Conservation (phyloP, 2,888 invertebrate species). For the Morpho helenor region DNA sequence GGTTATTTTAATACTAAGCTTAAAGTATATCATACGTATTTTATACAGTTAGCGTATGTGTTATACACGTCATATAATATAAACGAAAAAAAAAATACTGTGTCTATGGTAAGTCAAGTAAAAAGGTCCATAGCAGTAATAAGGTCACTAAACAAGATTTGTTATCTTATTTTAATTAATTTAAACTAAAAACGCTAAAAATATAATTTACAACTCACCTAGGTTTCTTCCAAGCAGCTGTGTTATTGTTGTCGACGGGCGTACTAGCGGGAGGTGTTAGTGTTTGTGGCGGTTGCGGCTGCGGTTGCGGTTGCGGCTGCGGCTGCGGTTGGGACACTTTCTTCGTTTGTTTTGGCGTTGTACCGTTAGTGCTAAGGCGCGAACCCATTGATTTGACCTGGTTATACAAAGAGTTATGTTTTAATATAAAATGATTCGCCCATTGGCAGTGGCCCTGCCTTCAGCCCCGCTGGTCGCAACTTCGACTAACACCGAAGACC, state of each 20-base stretch:
- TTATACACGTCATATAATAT: no score
- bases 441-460: no score
- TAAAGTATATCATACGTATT: no score
- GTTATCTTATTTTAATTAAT: neutral
- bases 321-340: slow-evolving; percentile 17
- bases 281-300: slow-evolving; percentile 14
- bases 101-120: no score
- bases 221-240: slow-evolving; percentile 66
- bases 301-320: slow-evolving; percentile 21
- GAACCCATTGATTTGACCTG: slow-evolving; percentile 68
- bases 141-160: no score
- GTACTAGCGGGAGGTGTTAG: slow-evolving; percentile 11
- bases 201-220: slow-evolving; percentile 44
- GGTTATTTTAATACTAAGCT: no score
- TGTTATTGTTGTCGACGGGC: slow-evolving; percentile 56
- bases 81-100: no score
- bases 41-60: no score
- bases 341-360: slow-evolving; percentile 30
- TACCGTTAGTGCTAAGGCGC: slow-evolving; percentile 42
- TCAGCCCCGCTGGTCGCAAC: no score
- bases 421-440: no score
- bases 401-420: neutral
- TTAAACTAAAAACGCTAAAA: slow-evolving; percentile 1
- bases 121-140: no score
- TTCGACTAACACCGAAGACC: no score